Conservation (phyloP, 2,113 vertebrate species). For the Smithornis capensis region DNA sequence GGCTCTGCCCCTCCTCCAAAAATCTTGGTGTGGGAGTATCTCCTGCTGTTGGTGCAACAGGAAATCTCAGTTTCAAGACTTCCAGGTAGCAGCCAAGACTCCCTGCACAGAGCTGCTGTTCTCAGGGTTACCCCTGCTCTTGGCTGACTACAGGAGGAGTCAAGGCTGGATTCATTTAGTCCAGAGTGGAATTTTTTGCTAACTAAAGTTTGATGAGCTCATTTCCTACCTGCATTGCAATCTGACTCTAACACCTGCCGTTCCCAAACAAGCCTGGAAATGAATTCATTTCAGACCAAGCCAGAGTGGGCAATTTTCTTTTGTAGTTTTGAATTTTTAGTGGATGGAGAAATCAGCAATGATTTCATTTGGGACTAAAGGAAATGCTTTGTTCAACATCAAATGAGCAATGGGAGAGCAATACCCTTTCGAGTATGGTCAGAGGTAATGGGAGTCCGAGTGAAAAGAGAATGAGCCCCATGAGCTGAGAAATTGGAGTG, state of each 20-base stretch:
- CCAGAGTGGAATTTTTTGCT: neutral
- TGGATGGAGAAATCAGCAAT: constrained; percentile 32
- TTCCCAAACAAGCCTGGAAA: constrained; percentile 10
- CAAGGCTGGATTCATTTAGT: neutral
- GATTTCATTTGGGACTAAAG: constrained; percentile 23
- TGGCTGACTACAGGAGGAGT: neutral
- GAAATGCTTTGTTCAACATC: constrained; percentile 1
- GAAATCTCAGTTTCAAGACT: neutral
- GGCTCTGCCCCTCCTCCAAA: neutral
- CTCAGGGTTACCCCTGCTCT: neutral
- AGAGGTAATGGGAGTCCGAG: neutral
- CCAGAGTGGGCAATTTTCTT: constrained; percentile 6
- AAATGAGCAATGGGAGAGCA: neutral
- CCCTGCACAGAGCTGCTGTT: neutral
- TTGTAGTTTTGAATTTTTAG: constrained; percentile 23
- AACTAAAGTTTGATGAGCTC: constrained; percentile 1
- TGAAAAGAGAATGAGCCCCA: neutral
- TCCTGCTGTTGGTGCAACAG: neutral
- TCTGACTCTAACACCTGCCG: neutral
- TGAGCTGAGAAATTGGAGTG: neutral
- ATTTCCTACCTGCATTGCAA: constrained; percentile 36
- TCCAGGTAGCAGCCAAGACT: neutral
- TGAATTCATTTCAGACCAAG: constrained; percentile 33
- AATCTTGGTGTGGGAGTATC: neutral
- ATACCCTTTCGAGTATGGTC: neutral